Base-by-base conservation (phyloP, 2,113 vertebrate genomes). In the Forbesichthys agassizii region DNA sequence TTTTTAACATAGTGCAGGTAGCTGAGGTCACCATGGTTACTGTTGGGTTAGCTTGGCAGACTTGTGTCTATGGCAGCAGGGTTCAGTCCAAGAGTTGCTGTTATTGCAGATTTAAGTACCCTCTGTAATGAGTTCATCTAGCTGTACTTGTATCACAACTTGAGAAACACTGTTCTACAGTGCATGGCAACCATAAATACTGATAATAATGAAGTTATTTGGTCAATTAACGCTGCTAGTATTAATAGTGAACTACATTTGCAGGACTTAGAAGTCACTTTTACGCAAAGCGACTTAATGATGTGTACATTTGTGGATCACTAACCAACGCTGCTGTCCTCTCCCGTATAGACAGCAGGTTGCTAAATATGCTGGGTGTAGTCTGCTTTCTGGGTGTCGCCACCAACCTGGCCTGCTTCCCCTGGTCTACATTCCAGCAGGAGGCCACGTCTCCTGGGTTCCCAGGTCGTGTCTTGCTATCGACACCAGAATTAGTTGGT, bases 401-500 rank as follows among this genome's bases (percentile, higher is more conserved):
- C 0, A 1, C 84, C 0, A 6, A 85, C 5, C 74, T 93, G 0
- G 11, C 82, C 7, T 71, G 85, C 68, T 79, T 89, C n/a, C 48
- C 79, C 0, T 1, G 48, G 0, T 13, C 64, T 0, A 62, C 63
- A 0, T 0, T 8, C 0, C 11, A 12, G 0, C 77, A 66, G 1
- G 79, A 87, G 0, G 11, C 16, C 0, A 18, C 12, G 20, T 51
- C 74, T 0, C 53, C 3, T 0, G 18, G 5, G 5, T 92, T 95
- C 77, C 88, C 1, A 64, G 88, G 93, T 14, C 92, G 95, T 12
- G 54, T 82, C 0, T 87, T 98, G 69, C 92, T 99, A 9, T 84
- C 92, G 0, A 53, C 80, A 0, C 9, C 72, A 0, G 10, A 27
- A 1, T 13, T n/a, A 0, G 65, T 65, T 0, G 48, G 10, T n/a